phyloP scores from a whole-genome alignment of 2,113 vertebrate species.

The Caranx ignobilis region DNA sequence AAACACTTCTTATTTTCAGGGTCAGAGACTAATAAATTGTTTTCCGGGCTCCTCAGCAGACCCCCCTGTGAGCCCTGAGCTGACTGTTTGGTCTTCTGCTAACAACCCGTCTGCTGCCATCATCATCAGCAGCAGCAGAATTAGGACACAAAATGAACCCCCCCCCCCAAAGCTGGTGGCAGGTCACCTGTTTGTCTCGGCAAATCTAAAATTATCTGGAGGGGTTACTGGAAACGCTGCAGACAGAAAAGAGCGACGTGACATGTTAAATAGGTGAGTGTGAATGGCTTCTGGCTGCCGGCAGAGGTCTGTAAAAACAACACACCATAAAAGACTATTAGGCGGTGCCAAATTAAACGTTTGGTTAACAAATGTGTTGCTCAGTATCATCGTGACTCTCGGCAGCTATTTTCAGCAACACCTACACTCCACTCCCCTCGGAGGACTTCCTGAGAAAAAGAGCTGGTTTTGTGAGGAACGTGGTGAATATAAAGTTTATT shows the following conservation, averaged over 20 bases:
- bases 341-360: conserved; percentile 18
- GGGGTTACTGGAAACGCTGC: conserved; percentile 38
- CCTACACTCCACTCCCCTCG: conserved; percentile 5
- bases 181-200: conserved; percentile 18
- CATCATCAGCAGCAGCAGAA: conserved; percentile 27
- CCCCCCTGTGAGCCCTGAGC: conserved; percentile 58
- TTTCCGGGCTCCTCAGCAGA: conserved; percentile 35
- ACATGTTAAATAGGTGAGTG: conserved; percentile 34
- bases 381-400: conserved; percentile 8
- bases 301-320: conserved; percentile 40
- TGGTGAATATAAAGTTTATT: not conserved
- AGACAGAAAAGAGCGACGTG: conserved; percentile 1
- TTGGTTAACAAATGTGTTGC: conserved; percentile 41
- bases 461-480: conserved; percentile 1
- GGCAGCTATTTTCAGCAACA: conserved; percentile 26
- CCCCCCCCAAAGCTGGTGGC: not conserved
- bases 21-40: conserved; percentile 55
- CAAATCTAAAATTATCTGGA: conserved; percentile 2
- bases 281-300: conserved; percentile 40
- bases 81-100: conserved; percentile 51
- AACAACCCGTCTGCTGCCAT: conserved; percentile 12
- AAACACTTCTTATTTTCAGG: conserved; percentile 51
- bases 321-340: conserved; percentile 57
- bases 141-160: conserved; percentile 15
- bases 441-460: not conserved